Conservation (phyloP, 2,888 invertebrate species). For the Nipponacmea schrenckii region DNA sequence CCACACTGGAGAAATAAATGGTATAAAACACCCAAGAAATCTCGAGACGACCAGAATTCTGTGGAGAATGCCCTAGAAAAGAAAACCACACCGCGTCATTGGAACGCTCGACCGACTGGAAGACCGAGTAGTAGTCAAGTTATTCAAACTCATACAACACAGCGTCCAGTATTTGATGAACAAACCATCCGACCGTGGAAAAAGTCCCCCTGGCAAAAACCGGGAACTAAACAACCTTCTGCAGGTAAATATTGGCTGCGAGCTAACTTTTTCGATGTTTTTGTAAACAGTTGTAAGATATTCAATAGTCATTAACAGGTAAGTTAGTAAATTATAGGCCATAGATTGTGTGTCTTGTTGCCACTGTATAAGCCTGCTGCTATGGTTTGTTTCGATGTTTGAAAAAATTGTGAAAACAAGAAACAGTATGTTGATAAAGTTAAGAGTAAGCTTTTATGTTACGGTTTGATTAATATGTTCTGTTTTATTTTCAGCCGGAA, state of each 20-base stretch:
- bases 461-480: background rate
- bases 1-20: background rate
- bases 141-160: background rate
- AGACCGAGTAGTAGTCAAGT: slow-evolving; percentile 15
- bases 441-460: too few relatives aligned
- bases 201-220: slow-evolving; percentile 21
- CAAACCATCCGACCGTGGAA: slow-evolving; percentile 9
- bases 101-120: slow-evolving; percentile 27
- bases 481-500: slow-evolving; percentile 18
- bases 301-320: too few relatives aligned
- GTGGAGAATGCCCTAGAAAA: background rate
- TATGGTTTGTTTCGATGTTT: too few relatives aligned
- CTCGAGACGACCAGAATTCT: background rate
- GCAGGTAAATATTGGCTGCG: slow-evolving; percentile 26
- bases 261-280: too few relatives aligned
- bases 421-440: too few relatives aligned
- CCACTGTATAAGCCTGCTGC: too few relatives aligned
- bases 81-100: slow-evolving; percentile 20
- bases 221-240: slow-evolving; percentile 20
- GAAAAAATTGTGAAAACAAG: too few relatives aligned
- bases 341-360: too few relatives aligned
- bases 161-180: background rate
- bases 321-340: too few relatives aligned
- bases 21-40: slow-evolving; percentile 11
- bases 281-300: too few relatives aligned